Evolutionary conservation across 2,113 vertebrate genomes (phyloP), one percentile per base, ranked within the genome.

Genomic region (Amia ocellicauda): DNA sequence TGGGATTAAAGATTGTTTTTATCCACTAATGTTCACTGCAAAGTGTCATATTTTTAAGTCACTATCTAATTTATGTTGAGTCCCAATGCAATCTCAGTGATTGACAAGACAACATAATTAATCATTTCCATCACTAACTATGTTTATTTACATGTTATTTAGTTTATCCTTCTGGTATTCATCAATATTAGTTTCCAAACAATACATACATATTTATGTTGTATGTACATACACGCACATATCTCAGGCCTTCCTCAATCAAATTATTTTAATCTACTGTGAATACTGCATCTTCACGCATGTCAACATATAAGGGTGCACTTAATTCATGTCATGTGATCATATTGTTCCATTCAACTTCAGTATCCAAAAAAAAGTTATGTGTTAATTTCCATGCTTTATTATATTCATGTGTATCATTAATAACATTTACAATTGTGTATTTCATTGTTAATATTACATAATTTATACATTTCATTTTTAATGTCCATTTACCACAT

Each of bases 401-500:
- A 66, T 66, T 66, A 58, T 50, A 55, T 27, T 66, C 26, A 58
- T 29, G 19, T 60, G 57, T 36, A 57, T 23, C 47, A 70, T 66
- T 52, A 31, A 70, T 54, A 50, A 41, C 55, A 5, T 36, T 11
- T 59, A 62, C 45, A 61, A 59, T 61, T 43, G 27, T 22, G 42
- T 58, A 24, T 64, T 42, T 64, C 56, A 52, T 59, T 69, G 54
- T 69, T 59, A 64, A 58, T 63, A 41, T 64, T 29, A 43, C 43
- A 56, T 45, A n/a, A 58, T 57, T 49, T 50, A 51, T 64, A 54
- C 23, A 43, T 51, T 62, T 62, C 43, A 49, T 64, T 64, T 27
- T 50, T 65, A 65, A 41, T 65, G 47, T 54, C 58, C 47, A 11
- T 72, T 54, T 59, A 64, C 31, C 31, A 36, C 58, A 57, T 58